These are phyloP conservation scores for Sitta europaea DNA, from an alignment of 2,113 vertebrate genomes.

Conservation along the genomic window DNA sequence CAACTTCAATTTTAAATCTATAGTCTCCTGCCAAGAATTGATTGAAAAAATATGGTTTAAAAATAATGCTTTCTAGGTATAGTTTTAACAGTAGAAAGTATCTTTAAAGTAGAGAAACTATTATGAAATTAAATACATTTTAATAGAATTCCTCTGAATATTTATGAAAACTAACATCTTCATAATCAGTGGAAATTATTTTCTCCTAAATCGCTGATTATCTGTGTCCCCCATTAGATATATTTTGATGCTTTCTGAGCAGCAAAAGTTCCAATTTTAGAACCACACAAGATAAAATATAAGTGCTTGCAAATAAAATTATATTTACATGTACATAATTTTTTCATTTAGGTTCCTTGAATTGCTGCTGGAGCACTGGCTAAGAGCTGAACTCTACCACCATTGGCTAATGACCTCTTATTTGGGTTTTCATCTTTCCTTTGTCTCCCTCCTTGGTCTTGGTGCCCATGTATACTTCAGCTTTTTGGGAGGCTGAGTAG, in stretches of 20 bases:
- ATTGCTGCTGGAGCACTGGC: fast-evolving
- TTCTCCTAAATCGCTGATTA: background rate
- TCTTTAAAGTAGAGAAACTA: background rate
- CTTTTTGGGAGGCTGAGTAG: background rate
- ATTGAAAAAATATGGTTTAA: slow-evolving; percentile 65
- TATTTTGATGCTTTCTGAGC: background rate
- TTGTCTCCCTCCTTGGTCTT: background rate
- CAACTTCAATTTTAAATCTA: slow-evolving; percentile 59
- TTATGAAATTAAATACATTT: background rate
- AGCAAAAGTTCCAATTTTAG: background rate
- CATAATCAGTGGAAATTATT: background rate
- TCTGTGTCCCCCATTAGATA: background rate
- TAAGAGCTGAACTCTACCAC: background rate
- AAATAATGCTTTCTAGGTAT: slow-evolving; percentile 51
- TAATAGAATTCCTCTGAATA: background rate
- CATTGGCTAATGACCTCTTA: background rate
- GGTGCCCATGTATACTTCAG: background rate
- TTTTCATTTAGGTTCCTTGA: background rate
- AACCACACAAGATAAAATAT: background rate
- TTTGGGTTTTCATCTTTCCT: background rate
- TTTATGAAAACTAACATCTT: background rate
- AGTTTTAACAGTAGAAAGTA: background rate
- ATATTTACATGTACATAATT: background rate
- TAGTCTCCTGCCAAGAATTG: slow-evolving; percentile 57
- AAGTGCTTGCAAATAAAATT: background rate